Percentiles rank a stretch among this genome's conserved stretches.
Evolutionary conservation across 2,888 invertebrate species (phyloP).

Genomic region (Caenorhabditis sp.): DNA sequence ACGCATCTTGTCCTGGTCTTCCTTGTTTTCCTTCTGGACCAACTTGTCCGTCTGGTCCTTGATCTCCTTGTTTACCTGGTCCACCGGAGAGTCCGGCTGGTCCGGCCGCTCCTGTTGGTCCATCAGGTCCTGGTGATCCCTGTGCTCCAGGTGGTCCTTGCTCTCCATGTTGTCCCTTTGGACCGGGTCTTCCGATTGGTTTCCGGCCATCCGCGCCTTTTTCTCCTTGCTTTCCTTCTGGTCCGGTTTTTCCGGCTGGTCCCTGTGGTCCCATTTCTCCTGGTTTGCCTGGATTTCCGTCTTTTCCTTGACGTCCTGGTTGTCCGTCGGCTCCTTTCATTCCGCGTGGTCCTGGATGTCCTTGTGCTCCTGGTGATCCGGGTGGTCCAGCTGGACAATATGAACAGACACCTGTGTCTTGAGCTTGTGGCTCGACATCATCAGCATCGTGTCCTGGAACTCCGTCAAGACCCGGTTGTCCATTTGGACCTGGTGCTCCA

Average conservation of each 20-base stretch:
- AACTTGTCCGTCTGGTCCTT: conserved; percentile 40
- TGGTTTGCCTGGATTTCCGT: conserved; percentile 53
- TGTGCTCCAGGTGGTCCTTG: conserved; percentile 42
- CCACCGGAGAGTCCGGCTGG: conserved; percentile 44
- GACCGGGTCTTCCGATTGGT: conserved; percentile 45
- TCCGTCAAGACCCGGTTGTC: conserved; percentile 50
- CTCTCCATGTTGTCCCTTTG: conserved; percentile 44
- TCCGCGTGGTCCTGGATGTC: conserved; percentile 49
- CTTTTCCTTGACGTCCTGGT: conserved; percentile 40
- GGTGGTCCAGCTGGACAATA: conserved; percentile 50
- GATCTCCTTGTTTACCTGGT: conserved; percentile 33
- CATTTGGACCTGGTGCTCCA: conserved; percentile 48
- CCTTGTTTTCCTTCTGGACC: conserved; percentile 46
- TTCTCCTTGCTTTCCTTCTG: conserved; percentile 43
- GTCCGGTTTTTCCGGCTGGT: conserved; percentile 39
- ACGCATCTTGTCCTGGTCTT: conserved; percentile 45
- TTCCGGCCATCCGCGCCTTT: conserved; percentile 47
- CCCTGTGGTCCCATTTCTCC: conserved; percentile 49
- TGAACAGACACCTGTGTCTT: conserved; percentile 37
- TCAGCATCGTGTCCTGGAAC: conserved; percentile 43
- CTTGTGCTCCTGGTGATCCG: conserved; percentile 50
- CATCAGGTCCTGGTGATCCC: conserved; percentile 37
- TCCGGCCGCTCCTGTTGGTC: conserved; percentile 37
- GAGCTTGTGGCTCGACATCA: conserved; percentile 45
- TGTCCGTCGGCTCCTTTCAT: conserved; percentile 48